These are phyloP conservation scores for Dolichoris vasculosae DNA, from an alignment of 1,140 invertebrate genomes.

Conservation along the genomic window DNA sequence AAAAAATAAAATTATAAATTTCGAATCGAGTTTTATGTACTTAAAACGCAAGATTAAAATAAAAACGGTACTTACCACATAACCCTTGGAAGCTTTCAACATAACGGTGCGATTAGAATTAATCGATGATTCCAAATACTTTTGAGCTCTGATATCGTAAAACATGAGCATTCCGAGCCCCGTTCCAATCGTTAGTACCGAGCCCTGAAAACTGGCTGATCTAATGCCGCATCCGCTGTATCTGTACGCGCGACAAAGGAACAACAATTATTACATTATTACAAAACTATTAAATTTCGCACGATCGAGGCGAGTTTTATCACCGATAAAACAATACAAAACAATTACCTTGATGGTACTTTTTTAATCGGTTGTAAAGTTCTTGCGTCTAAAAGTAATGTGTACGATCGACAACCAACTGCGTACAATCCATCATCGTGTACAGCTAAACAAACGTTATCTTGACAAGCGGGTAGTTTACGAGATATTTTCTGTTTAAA, in stretches of 20 bases:
- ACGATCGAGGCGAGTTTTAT: background rate
- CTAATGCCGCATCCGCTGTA: constrained; percentile 91
- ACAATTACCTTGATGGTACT: constrained; percentile 73
- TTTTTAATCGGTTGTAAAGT: constrained; percentile 85
- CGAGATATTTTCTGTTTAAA: constrained; percentile 89
- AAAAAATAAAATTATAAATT: too few relatives aligned
- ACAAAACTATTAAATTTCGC: background rate
- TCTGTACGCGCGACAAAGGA: constrained; percentile 71
- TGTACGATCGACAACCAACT: constrained; percentile 94
- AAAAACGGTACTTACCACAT: constrained; percentile 81
- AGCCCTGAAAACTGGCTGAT: constrained; percentile 91
- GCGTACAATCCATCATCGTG: constrained; percentile 91
- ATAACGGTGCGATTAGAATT: constrained; percentile 91
- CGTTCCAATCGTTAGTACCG: constrained; percentile 94
- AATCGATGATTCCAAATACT: constrained; percentile 93
- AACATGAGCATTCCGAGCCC: constrained; percentile 94
- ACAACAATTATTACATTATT: too few relatives aligned
- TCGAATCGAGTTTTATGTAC: background rate
- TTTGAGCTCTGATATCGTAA: constrained; percentile 92
- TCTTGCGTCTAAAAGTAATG: constrained; percentile 90
- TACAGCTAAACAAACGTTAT: constrained; percentile 94
- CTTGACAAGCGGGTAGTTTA: constrained; percentile 90
- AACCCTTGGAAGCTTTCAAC: constrained; percentile 91
- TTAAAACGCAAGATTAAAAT: background rate
- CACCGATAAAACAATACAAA: constrained; percentile 28